Evolutionary conservation across 2,113 vertebrate species (phyloP).

Genomic region (Ailurus styani): DNA sequence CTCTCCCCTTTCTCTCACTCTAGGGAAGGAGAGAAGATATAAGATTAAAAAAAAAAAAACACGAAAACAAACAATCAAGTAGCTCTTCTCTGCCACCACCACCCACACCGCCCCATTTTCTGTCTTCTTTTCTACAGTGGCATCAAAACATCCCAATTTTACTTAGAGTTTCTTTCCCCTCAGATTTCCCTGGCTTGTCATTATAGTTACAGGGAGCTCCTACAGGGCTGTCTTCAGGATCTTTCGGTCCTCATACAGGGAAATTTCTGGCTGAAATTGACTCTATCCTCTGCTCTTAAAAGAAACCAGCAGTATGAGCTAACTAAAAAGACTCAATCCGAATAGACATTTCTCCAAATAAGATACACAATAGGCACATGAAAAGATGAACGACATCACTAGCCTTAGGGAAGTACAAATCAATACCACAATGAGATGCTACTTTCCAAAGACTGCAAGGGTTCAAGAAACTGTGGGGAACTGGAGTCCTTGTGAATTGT

Average conservation of each 20-base stretch:
- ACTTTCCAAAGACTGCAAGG: background rate
- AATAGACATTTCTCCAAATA: slow-evolving; percentile 3
- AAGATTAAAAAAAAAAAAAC: background rate
- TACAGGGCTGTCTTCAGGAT: background rate
- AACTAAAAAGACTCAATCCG: background rate
- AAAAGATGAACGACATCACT: background rate
- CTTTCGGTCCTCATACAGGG: background rate
- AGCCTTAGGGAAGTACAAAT: background rate
- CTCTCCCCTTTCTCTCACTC: background rate
- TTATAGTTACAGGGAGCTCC: background rate
- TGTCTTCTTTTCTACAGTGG: background rate
- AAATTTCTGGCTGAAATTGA: background rate
- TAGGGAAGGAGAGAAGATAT: background rate
- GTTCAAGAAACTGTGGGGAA: background rate
- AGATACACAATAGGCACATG: background rate
- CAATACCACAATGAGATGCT: background rate
- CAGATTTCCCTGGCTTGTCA: background rate
- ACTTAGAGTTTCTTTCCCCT: background rate
- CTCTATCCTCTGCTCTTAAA: background rate
- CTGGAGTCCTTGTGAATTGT: background rate
- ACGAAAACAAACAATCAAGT: background rate
- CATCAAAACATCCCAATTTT: background rate
- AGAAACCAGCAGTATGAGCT: slow-evolving; percentile 1
- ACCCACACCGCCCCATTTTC: background rate
- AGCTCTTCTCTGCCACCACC: background rate